phyloP scores from a whole-genome alignment of 2,888 invertebrate genomes.

The Agriopis marginaria region DNA sequence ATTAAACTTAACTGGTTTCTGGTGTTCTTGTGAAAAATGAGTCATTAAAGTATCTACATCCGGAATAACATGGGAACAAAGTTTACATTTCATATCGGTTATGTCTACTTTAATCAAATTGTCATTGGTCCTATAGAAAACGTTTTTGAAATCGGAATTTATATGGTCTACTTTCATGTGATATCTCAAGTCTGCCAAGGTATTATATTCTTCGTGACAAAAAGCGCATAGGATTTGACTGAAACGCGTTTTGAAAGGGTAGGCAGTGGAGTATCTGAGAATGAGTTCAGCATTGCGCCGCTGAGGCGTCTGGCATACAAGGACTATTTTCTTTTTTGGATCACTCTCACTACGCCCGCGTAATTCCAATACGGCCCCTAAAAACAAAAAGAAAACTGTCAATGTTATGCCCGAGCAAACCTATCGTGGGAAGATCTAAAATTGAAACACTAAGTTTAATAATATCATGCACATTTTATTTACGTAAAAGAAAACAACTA shows the following conservation, averaged over 20 bases:
- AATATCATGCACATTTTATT: constrained; percentile 46
- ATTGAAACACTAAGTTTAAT: constrained; percentile 35
- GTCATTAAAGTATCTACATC: constrained; percentile 74
- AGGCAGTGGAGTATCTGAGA: constrained; percentile 74
- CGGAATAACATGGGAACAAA: constrained; percentile 65
- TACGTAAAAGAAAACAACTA: constrained; percentile 7
- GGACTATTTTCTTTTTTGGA: constrained; percentile 77
- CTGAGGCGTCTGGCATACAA: constrained; percentile 79
- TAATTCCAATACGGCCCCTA: constrained; percentile 81
- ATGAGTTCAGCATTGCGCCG: constrained; percentile 79
- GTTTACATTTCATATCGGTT: constrained; percentile 74
- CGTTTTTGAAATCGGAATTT: constrained; percentile 72
- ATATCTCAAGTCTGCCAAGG: constrained; percentile 64
- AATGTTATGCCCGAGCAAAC: constrained; percentile 63
- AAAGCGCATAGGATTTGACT: constrained; percentile 78
- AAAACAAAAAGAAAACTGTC: constrained; percentile 82
- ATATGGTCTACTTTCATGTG: constrained; percentile 73
- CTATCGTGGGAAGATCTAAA: constrained; percentile 32
- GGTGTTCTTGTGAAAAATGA: constrained; percentile 71
- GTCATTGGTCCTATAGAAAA: constrained; percentile 78
- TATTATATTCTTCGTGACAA: constrained; percentile 73
- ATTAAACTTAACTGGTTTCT: constrained; percentile 74
- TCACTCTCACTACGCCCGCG: constrained; percentile 72
- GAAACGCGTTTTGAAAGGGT: constrained; percentile 78
- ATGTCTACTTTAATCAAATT: constrained; percentile 79